Conservation (phyloP, 2,113 vertebrate genomes). For the Rattus rattus region DNA sequence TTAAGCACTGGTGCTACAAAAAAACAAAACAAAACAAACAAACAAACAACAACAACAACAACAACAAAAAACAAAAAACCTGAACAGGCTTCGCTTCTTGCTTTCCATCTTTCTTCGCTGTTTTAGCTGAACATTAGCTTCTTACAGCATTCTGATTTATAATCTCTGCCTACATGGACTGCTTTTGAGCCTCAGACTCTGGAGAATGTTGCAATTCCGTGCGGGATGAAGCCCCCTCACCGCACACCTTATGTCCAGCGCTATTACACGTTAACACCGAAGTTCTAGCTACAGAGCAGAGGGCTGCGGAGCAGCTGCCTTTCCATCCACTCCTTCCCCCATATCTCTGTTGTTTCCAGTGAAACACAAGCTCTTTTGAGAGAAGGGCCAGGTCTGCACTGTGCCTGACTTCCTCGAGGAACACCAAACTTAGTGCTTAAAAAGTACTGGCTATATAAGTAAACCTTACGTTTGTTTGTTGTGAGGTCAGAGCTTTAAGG, state of each 20-base stretch:
- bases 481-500: neutral
- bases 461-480: neutral
- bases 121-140: neutral
- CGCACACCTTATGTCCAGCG: neutral
- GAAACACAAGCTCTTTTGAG: neutral
- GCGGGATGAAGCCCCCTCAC: neutral
- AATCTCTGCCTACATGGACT: conserved; percentile 23
- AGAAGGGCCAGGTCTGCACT: neutral
- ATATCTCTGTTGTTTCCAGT: conserved; percentile 9
- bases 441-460: neutral
- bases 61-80: too few relatives aligned
- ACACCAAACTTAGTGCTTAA: neutral
- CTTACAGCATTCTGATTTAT: conserved; percentile 3
- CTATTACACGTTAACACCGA: neutral
- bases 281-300: conserved; percentile 49
- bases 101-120: neutral
- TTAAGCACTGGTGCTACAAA: neutral
- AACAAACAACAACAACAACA: too few relatives aligned
- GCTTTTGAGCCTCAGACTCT: neutral
- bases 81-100: neutral
- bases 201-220: conserved; percentile 35
- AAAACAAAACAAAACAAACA: neutral
- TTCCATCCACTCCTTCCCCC: conserved; percentile 52
- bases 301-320: conserved; percentile 28
- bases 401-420: neutral